Percentiles rank a stretch among this genome's conserved stretches.
These are phyloP conservation scores for Diarsia brunnea DNA, from an alignment of 2,888 invertebrate genomes.

Conservation along the genomic window DNA sequence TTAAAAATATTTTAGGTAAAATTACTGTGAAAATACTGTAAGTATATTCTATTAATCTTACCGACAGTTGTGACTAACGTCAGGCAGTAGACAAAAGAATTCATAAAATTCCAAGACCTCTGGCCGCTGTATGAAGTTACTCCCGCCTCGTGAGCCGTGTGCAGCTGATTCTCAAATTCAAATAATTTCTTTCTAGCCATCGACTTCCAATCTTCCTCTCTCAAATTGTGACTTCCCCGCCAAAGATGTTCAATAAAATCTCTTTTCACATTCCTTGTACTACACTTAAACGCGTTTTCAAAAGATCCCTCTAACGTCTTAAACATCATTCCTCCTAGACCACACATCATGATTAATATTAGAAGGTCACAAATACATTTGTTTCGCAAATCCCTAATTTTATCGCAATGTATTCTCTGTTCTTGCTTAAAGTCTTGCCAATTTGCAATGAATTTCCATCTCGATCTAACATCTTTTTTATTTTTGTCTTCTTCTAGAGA, in stretches of 20 bases:
- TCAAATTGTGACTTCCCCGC: constrained; percentile 95
- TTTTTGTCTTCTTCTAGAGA: constrained; percentile 73
- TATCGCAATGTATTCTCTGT: constrained; percentile 89
- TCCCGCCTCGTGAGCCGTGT: constrained; percentile 95
- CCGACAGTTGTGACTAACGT: constrained; percentile 97
- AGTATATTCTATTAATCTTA: constrained; percentile 85
- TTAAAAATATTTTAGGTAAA: neutral
- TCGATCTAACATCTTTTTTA: constrained; percentile 77
- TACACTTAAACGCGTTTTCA: constrained; percentile 96
- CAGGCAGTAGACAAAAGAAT: constrained; percentile 96
- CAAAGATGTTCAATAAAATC: constrained; percentile 96
- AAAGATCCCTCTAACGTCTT: constrained; percentile 96
- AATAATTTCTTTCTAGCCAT: constrained; percentile 95
- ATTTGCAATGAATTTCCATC: constrained; percentile 85
- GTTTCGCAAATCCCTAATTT: constrained; percentile 91
- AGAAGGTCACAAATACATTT: constrained; percentile 93
- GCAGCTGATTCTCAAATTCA: constrained; percentile 96
- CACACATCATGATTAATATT: constrained; percentile 93
- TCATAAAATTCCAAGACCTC: constrained; percentile 96
- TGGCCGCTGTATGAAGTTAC: constrained; percentile 96
- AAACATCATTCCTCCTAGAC: constrained; percentile 95
- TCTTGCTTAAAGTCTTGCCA: constrained; percentile 91
- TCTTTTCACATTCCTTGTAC: constrained; percentile 96
- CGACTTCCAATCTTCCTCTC: constrained; percentile 97
- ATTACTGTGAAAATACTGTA: neutral